These are phyloP conservation scores for Etheostoma spectabile DNA, from an alignment of 2,113 vertebrate species.

Conservation along the genomic window DNA sequence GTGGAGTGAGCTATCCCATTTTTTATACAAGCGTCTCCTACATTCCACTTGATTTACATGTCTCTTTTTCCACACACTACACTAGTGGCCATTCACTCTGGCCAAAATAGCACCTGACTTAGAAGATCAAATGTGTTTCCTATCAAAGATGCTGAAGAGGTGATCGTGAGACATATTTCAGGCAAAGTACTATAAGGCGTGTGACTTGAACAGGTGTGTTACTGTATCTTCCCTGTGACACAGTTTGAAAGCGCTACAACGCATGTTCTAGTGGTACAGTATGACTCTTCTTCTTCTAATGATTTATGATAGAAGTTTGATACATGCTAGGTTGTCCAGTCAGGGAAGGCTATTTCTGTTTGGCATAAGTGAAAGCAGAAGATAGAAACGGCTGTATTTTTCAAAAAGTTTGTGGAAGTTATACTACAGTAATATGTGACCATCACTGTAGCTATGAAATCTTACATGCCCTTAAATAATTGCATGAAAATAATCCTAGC, in stretches of 20 bases:
- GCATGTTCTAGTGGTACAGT: slow-evolving; percentile 1
- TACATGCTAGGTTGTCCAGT: not conserved
- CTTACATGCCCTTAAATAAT: slow-evolving; percentile 3
- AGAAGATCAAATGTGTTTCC: slow-evolving; percentile 24
- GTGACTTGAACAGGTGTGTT: slow-evolving; percentile 43
- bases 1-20: slow-evolving; percentile 80
- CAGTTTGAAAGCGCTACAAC: slow-evolving; percentile 24
- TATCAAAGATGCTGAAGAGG: slow-evolving; percentile 48
- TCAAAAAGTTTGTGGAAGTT: not conserved
- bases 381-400: not conserved
- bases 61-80: slow-evolving; percentile 40
- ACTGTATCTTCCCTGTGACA: slow-evolving; percentile 31
- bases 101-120: slow-evolving; percentile 55
- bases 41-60: slow-evolving; percentile 78
- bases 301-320: slow-evolving; percentile 23
- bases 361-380: not conserved
- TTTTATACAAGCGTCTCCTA: slow-evolving; percentile 62
- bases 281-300: slow-evolving; percentile 8
- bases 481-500: slow-evolving; percentile 14
- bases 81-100: slow-evolving; percentile 34
- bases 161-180: slow-evolving; percentile 47
- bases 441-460: not conserved
- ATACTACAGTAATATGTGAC: not conserved
- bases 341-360: slow-evolving; percentile 33
- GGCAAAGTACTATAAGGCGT: slow-evolving; percentile 6